Percentiles rank a stretch among this genome's conserved stretches.
Evolutionary conservation across 2,888 invertebrate species (phyloP).

Genomic region (Criorhina ranunculi): DNA sequence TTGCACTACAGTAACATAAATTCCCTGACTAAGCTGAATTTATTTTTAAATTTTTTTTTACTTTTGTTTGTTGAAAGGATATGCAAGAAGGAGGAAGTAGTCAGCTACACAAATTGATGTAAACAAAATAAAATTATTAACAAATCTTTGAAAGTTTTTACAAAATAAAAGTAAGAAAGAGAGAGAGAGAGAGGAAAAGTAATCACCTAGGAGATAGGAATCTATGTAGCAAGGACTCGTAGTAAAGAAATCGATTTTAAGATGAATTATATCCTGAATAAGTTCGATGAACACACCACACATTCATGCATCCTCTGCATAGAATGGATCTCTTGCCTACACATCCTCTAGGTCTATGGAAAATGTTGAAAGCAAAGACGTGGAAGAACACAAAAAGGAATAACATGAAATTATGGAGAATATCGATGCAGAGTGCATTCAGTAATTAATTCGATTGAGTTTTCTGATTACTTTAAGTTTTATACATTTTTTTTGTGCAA

Average conservation of each 20-base stretch:
- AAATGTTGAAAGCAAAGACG: slow-evolving; percentile 1
- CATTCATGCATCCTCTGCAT: neutral
- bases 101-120: slow-evolving; percentile 42
- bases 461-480: slow-evolving; percentile 81
- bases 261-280: slow-evolving; percentile 19
- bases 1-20: slow-evolving; percentile 73
- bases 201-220: neutral
- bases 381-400: neutral
- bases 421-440: slow-evolving; percentile 80
- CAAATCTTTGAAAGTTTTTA: slow-evolving; percentile 14
- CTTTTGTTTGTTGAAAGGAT: slow-evolving; percentile 3
- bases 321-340: no score
- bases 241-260: neutral
- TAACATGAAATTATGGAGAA: slow-evolving; percentile 14
- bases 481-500: neutral
- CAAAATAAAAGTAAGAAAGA: slow-evolving; percentile 13
- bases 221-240: neutral
- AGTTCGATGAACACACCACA: neutral
- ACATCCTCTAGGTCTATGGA: slow-evolving; percentile 21
- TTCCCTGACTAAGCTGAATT: slow-evolving; percentile 76
- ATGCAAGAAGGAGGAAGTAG: slow-evolving; percentile 47
- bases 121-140: slow-evolving; percentile 47
- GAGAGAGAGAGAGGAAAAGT: slow-evolving; percentile 1
- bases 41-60: slow-evolving; percentile 45
- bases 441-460: slow-evolving; percentile 84